Evolutionary conservation across 2,888 invertebrate genomes (phyloP), one percentile per base, ranked within the genome.

Genomic region (Isoperla grammatica): DNA sequence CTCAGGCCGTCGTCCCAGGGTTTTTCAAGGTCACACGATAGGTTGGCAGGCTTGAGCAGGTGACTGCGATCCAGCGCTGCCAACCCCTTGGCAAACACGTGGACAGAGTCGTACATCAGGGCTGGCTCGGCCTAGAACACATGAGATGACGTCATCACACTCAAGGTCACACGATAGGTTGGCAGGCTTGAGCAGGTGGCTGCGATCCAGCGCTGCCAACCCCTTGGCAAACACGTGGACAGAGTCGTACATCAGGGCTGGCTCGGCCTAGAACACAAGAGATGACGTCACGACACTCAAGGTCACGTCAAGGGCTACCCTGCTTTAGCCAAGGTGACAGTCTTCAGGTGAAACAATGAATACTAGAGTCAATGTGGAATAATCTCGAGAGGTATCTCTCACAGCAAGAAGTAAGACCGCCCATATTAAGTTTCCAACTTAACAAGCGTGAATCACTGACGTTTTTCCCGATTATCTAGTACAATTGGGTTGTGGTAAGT

Each of bases 211-310:
- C 3, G 86, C 80, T 12, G 87, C 84, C 37, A 93, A 74, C 1
- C 90, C 92, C 66, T 86, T 81, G 1, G 88, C 90, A 67, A 92
- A 82, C 6, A 88, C 86, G 69, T 89, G 88, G 0, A 93, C 91
- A 1, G 91, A 88, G 71, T 92, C 92, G 72, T 88, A 92, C 68
- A 92, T 81, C 48, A 92, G 78, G 0, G 92, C 92, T 60, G 92
- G 88, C 73, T 90, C 90, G 56, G 91, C 90, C 91, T 92, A 76
- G 2, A n/a, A n/a, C n/a, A n/a, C n/a, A n/a, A n/a, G n/a, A n/a
- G n/a, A n/a, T n/a, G n/a, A n/a, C n/a, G n/a, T n/a, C n/a, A n/a
- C n/a, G n/a, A n/a, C n/a, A n/a, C n/a, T n/a, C n/a, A n/a, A n/a
- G n/a, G n/a, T n/a, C n/a, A n/a, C n/a, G 78, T 76, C 12, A 17